Evolutionary conservation across 2,113 vertebrate genomes (phyloP).

Genomic region (Machaerirhynchus nigripectus): DNA sequence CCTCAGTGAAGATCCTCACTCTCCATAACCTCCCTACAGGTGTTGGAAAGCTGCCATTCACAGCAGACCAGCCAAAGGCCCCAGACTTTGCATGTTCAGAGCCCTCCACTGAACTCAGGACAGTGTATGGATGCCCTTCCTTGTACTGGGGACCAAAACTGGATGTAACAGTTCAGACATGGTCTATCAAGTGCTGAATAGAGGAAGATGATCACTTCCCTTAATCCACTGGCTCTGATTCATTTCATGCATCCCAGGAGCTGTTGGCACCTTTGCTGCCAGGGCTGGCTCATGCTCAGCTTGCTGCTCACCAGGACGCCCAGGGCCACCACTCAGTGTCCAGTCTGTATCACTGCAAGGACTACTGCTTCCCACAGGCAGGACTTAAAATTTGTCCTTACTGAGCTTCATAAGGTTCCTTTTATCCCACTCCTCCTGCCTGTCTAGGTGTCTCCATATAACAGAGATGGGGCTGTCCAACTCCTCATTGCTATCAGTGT

Average conservation of each 20-base stretch:
- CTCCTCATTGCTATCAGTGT: background rate
- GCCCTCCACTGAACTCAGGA: background rate
- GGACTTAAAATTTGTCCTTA: background rate
- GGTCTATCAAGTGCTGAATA: background rate
- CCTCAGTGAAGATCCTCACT: background rate
- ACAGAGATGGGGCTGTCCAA: background rate
- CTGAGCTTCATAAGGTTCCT: background rate
- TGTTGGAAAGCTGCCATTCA: background rate
- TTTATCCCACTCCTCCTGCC: background rate
- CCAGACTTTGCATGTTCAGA: background rate
- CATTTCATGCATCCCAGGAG: background rate
- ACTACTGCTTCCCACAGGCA: background rate
- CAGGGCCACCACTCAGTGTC: background rate
- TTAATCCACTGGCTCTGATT: background rate
- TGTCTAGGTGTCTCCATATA: background rate
- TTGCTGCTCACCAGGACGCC: background rate
- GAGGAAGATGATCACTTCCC: background rate
- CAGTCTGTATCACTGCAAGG: background rate
- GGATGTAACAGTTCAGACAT: background rate
- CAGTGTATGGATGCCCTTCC: background rate
- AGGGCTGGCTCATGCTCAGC: background rate
- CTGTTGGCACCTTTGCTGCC: background rate
- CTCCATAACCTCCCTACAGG: background rate
- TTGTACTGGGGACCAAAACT: background rate
- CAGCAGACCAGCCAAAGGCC: background rate